Conservation (phyloP, 2,797 vertebrate genomes). For the Hippopotamyrus pictus region DNA sequence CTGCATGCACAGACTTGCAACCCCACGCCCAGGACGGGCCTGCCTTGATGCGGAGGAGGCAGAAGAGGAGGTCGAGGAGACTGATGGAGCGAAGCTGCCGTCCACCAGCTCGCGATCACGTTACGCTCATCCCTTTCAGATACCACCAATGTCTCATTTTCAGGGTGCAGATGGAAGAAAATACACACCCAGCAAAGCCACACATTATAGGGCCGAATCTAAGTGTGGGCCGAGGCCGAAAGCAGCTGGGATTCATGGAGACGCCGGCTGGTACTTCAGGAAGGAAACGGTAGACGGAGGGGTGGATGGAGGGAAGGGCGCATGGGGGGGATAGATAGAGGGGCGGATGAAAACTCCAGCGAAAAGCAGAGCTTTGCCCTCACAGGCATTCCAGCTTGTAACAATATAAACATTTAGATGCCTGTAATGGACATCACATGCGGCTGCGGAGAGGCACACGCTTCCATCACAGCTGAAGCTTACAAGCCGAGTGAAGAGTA, state of each 20-base stretch:
- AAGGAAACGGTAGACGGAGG: neutral
- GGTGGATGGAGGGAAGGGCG: neutral
- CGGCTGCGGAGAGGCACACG: conserved; percentile 26
- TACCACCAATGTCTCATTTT: neutral
- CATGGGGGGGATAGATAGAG: neutral
- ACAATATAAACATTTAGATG: conserved; percentile 45
- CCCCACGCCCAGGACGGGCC: neutral
- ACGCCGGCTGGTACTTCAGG: neutral
- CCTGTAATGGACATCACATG: conserved; percentile 51
- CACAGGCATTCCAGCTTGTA: conserved; percentile 18
- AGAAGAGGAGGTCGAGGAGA: neutral
- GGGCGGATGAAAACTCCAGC: neutral
- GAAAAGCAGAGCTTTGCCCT: neutral
- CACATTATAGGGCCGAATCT: too few species aligned
- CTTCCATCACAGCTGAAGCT: conserved; percentile 7
- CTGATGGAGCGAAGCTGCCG: neutral
- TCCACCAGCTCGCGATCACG: neutral
- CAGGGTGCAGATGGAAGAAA: neutral
- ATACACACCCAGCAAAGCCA: neutral
- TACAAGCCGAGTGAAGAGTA: neutral
- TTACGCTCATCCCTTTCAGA: neutral
- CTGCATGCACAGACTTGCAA: neutral
- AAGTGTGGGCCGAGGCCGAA: neutral
- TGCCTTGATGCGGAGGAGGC: neutral
- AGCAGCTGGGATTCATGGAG: neutral